Conservation (phyloP, 2,113 vertebrate species). For the Calidris pygmaea region DNA sequence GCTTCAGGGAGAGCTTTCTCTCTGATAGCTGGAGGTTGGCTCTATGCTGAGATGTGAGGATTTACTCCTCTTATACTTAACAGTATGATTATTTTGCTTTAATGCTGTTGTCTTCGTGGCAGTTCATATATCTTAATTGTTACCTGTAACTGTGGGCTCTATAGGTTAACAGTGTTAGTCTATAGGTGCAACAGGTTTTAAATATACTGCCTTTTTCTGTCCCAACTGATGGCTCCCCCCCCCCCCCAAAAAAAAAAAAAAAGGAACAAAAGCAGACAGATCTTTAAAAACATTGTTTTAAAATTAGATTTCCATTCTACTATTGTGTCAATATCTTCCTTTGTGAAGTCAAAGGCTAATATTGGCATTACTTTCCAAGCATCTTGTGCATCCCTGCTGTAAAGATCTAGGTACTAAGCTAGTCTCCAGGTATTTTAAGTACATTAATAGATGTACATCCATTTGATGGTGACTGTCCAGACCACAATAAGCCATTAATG, state of each 20-base stretch:
- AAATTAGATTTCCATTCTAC: background rate
- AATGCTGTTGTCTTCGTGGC: background rate
- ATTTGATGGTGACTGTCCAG: background rate
- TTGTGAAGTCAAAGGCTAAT: background rate
- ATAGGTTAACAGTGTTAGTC: background rate
- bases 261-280: background rate
- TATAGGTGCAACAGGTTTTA: background rate
- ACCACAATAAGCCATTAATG: background rate
- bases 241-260: background rate
- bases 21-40: background rate
- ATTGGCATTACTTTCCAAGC: background rate
- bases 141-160: background rate
- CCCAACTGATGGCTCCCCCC: background rate
- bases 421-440: background rate
- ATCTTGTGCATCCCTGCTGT: background rate
- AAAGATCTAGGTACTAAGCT: background rate
- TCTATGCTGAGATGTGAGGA: background rate
- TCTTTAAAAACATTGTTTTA: background rate
- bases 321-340: background rate
- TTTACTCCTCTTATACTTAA: background rate
- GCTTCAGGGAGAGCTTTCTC: background rate
- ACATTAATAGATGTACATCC: background rate
- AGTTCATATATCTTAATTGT: background rate
- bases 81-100: background rate
- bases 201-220: background rate